These are phyloP conservation scores for Caenorhabditis panamensis DNA, from an alignment of 2,888 invertebrate species.

Conservation along the genomic window DNA sequence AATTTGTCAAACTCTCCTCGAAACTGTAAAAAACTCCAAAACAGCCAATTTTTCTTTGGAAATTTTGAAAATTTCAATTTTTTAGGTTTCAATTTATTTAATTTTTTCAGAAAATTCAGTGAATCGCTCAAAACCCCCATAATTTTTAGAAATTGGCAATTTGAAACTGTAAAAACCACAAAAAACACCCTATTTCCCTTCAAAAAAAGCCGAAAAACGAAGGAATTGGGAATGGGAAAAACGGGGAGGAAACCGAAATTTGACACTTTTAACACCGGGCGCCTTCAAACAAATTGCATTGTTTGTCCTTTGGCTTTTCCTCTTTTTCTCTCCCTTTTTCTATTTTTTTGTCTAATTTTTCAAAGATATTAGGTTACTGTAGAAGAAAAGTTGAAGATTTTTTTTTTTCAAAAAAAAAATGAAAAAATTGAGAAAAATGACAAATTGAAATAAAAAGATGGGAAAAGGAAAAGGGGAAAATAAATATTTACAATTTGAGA, in stretches of 20 bases:
- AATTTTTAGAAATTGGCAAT: too few relatives aligned
- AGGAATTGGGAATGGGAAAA: constrained; percentile 2
- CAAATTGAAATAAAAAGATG: background rate
- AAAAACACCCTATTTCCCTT: background rate
- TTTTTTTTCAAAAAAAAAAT: too few relatives aligned
- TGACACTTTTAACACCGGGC: constrained; percentile 49
- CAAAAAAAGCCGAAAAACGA: background rate
- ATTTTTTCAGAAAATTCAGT: too few relatives aligned
- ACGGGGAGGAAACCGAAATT: constrained; percentile 16
- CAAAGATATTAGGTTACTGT: background rate
- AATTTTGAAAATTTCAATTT: too few relatives aligned
- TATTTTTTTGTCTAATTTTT: background rate
- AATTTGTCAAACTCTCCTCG: too few relatives aligned
- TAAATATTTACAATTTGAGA: background rate
- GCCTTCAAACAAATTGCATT: constrained; percentile 38
- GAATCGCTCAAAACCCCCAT: too few relatives aligned
- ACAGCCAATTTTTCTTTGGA: too few relatives aligned
- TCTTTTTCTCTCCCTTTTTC: background rate
- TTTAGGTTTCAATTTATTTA: too few relatives aligned
- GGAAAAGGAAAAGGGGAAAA: too few relatives aligned
- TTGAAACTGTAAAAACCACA: too few relatives aligned
- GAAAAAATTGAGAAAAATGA: background rate
- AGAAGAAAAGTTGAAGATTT: too few relatives aligned
- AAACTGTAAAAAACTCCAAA: too few relatives aligned
- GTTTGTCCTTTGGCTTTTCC: constrained; percentile 18